A percentile compares a stretch with the other conserved stretches of the same genome.
Evolutionary conservation across 2,888 invertebrate species (phyloP).

Genomic region (Drosophila emarginata): DNA sequence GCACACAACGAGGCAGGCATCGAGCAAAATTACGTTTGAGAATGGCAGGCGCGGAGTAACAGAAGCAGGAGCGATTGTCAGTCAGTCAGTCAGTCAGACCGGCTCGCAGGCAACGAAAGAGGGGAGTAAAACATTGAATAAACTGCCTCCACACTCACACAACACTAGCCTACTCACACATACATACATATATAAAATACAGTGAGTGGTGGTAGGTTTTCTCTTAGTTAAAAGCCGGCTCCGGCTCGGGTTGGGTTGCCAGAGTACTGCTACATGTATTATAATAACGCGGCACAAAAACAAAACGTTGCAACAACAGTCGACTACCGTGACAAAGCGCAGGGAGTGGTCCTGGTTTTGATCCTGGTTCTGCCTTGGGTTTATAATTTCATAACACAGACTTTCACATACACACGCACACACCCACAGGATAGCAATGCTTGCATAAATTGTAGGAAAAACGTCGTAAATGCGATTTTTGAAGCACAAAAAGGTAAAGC

Average conservation of each 20-base stretch:
- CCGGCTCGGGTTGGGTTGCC: neutral
- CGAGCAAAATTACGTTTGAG: conserved; percentile 45
- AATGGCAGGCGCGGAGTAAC: conserved; percentile 25
- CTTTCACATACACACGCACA: conserved; percentile 31
- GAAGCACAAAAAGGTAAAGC: conserved; percentile 44
- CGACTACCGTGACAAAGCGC: conserved; percentile 13
- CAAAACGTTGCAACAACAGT: conserved; percentile 36
- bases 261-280: conserved; percentile 33
- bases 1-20: conserved; percentile 16
- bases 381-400: conserved; percentile 68
- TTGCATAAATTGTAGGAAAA: conserved; percentile 50
- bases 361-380: conserved; percentile 34
- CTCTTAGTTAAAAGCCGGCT: conserved; percentile 64
- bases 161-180: neutral
- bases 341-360: conserved; percentile 43
- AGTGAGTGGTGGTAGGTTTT: conserved; percentile 59
- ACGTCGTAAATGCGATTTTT: conserved; percentile 45
- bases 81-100: neutral
- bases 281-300: conserved; percentile 48
- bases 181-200: neutral
- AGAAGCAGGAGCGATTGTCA: conserved; percentile 4
- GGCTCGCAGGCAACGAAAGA: conserved; percentile 9
- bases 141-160: conserved; percentile 23
- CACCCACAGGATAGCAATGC: conserved; percentile 13
- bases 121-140: conserved; percentile 23